These are phyloP conservation scores for Ophraella communa DNA, from an alignment of 2,888 invertebrate species.

Conservation along the genomic window DNA sequence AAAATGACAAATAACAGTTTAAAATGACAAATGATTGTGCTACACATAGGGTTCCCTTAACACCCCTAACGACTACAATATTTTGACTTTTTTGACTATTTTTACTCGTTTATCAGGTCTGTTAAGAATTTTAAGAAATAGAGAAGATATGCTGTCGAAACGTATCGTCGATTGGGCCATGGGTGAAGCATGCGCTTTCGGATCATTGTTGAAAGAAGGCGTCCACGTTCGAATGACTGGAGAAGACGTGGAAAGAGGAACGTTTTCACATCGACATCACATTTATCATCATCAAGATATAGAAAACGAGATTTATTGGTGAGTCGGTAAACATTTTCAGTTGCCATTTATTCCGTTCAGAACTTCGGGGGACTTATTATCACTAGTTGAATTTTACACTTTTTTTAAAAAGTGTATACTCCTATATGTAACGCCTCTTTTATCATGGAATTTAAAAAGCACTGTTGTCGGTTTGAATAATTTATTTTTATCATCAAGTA, in stretches of 20 bases:
- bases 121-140: constrained; percentile 83
- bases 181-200: constrained; percentile 97
- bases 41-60: no score
- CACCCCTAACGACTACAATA: no score
- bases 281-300: constrained; percentile 98
- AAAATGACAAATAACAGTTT: no score
- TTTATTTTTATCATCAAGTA: no score
- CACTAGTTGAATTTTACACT: no score
- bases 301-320: constrained; percentile 73
- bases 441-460: no score
- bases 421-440: no score
- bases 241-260: constrained; percentile 98
- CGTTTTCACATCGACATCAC: constrained; percentile 88
- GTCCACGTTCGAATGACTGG: constrained; percentile 93
- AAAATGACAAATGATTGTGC: no score
- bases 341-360: no score
- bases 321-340: background rate
- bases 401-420: no score
- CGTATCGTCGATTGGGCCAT: constrained; percentile 94
- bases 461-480: no score
- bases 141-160: constrained; percentile 90
- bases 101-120: constrained; percentile 52
- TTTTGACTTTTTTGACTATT: background rate
- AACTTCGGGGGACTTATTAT: no score
- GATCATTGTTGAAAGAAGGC: constrained; percentile 94